These are phyloP conservation scores for Lasioglossum figueresi DNA, from an alignment of 2,888 invertebrate genomes.

Conservation along the genomic window DNA sequence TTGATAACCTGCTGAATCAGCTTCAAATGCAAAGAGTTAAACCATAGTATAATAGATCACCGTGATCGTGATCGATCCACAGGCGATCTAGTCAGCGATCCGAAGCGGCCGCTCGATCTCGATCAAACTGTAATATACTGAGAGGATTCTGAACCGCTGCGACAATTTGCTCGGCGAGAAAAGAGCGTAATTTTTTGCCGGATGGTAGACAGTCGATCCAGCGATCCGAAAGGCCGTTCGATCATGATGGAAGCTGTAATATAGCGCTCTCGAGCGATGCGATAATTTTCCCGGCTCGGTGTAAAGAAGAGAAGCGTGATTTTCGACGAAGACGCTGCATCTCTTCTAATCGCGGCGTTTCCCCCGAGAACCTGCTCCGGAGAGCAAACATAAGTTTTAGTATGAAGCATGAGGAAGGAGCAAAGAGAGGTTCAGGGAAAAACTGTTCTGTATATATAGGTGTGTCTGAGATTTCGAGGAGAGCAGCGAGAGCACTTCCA, in stretches of 20 bases:
- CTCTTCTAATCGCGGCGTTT: background rate
- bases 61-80: background rate
- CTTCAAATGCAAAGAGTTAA: background rate
- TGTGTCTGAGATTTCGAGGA: slow-evolving; percentile 48
- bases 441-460: slow-evolving; percentile 43
- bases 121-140: background rate
- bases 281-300: background rate
- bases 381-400: background rate
- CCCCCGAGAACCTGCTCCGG: background rate
- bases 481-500: slow-evolving; percentile 46
- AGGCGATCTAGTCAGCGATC: background rate
- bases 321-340: background rate
- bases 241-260: background rate
- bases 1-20: background rate
- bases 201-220: background rate
- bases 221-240: background rate
- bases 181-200: background rate
- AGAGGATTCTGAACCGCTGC: background rate
- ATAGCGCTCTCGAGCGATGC: background rate
- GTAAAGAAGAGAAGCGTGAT: background rate
- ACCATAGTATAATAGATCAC: background rate
- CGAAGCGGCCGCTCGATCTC: background rate
- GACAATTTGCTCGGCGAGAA: background rate
- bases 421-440: background rate
- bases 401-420: background rate